Evolutionary conservation across 2,797 vertebrate species (phyloP), one percentile per base, ranked within the genome.

Genomic region (Microctenopoma stevenorrisi): DNA sequence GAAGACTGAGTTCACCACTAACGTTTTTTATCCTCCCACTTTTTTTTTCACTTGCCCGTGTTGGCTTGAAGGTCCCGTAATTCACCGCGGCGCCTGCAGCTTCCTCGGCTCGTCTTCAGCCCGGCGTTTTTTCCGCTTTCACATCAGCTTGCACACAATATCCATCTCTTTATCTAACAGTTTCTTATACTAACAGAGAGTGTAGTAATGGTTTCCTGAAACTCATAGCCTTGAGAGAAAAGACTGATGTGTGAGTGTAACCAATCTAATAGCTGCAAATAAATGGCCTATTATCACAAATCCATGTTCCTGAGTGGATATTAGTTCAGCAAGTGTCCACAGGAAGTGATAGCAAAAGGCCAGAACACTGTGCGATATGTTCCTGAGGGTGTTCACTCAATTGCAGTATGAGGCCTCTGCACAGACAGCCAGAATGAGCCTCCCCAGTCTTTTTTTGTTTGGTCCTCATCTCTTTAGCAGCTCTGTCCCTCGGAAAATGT

Each of bases 51-150:
- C 30, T 65, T 70, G 62, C 61, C 13, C 33, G 62, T 38, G 52
- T 72, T 85, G 86, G 57, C 62, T 75, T 18, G 56, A 77, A 75
- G 55, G 43, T 55, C 46, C 64, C 58, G 69, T 68, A 87, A 85
- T 73, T 83, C 78, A 81, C 51, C 74, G 70, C 61, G 30, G 62
- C 65, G 58, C 74, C 74, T 69, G 62, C 72, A 78, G 81, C 73
- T 76, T 78, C 67, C 33, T 49, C 67, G 60, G 72, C 75, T 67
- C 35, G 0, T 44, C 61, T 40, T 69, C 69, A 68, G 62, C 46
- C 11, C n/a, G 13, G 42, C 30, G 43, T 62, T 82, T 22, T 22
- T 74, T 66, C 51, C 50, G 47, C 42, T 48, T 73, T 52, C 65
- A 58, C 49, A 10, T 57, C 66, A 56, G 51, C 43, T 67, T 26